These are phyloP conservation scores for Limenitis camilla DNA, from an alignment of 2,888 invertebrate species.

Conservation along the genomic window DNA sequence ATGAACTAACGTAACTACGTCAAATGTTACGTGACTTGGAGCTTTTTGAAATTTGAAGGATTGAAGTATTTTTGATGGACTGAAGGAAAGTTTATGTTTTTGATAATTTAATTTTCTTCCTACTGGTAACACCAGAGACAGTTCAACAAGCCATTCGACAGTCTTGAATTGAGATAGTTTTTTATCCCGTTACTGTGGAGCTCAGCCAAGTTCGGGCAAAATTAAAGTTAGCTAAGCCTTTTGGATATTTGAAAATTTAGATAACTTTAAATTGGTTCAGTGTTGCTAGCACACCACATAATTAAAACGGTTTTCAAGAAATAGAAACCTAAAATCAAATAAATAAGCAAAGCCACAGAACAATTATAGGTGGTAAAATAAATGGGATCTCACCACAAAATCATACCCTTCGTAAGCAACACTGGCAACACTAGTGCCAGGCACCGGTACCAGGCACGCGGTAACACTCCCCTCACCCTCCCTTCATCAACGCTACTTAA, in stretches of 20 bases:
- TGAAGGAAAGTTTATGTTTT: no score
- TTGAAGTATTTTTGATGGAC: no score
- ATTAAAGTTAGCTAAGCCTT: background rate
- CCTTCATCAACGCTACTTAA: slow-evolving; percentile 37
- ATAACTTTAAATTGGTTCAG: no score
- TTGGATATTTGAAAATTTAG: no score
- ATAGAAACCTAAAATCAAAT: background rate
- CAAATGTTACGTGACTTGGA: slow-evolving; percentile 18
- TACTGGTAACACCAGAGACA: no score
- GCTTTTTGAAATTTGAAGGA: no score
- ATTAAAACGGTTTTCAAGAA: background rate
- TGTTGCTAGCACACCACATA: background rate
- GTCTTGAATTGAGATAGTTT: no score
- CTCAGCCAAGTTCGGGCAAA: no score
- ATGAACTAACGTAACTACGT: slow-evolving; percentile 12
- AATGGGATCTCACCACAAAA: slow-evolving; percentile 37
- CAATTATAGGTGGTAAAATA: slow-evolving; percentile 31
- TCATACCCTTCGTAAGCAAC: slow-evolving; percentile 43
- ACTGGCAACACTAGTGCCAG: no score
- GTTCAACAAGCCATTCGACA: no score
- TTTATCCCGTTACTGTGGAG: no score
- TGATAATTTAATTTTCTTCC: no score
- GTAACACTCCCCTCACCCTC: slow-evolving; percentile 41
- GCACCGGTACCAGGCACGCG: slow-evolving; percentile 48
- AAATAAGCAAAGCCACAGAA: slow-evolving; percentile 18